Conservation (phyloP, 2,113 vertebrate species). For the Leucosticte australis region DNA sequence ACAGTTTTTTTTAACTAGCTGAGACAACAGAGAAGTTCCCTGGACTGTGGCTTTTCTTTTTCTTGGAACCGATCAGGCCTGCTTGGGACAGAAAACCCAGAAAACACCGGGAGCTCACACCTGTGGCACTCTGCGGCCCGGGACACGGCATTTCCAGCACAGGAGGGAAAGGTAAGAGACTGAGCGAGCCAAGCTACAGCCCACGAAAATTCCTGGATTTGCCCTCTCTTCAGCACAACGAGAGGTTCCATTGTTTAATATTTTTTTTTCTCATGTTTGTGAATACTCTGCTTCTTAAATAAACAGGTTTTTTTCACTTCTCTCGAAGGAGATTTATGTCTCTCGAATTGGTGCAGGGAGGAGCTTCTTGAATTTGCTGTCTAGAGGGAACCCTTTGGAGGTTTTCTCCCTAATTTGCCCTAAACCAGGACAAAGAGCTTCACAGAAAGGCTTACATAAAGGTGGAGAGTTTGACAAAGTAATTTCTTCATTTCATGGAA, state of each 20-base stretch:
- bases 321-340: not conserved
- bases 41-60: not conserved
- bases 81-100: not conserved
- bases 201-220: not conserved
- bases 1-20: not conserved
- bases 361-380: not conserved
- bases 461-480: not conserved
- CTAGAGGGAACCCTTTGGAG: not conserved
- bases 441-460: not conserved
- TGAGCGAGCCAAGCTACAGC: accelerated
- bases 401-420: not conserved
- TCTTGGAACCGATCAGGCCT: not conserved
- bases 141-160: accelerated
- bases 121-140: accelerated
- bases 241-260: not conserved
- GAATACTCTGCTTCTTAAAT: not conserved
- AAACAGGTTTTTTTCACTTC: not conserved
- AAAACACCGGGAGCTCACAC: not conserved
- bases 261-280: not conserved
- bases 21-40: not conserved
- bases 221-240: not conserved
- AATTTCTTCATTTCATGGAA: not conserved
- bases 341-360: accelerated
- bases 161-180: not conserved
- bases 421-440: not conserved